These are phyloP conservation scores for Antennarius striatus DNA, from an alignment of 2,113 vertebrate species.

Conservation along the genomic window DNA sequence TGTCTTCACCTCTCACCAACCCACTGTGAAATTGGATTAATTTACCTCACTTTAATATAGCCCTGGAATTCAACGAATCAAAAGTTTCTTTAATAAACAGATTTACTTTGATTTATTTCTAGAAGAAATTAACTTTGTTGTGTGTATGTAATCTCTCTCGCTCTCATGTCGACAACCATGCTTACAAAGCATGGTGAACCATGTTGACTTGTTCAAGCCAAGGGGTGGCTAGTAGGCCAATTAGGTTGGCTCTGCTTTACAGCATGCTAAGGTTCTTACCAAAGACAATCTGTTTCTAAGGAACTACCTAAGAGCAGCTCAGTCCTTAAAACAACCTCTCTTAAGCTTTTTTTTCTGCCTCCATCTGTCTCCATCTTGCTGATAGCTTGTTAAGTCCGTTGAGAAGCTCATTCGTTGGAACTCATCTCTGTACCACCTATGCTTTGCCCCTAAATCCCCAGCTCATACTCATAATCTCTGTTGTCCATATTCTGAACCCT, in stretches of 20 bases:
- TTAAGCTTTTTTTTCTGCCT: slow-evolving; percentile 57
- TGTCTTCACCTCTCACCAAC: slow-evolving; percentile 72
- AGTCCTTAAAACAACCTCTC: slow-evolving; percentile 64
- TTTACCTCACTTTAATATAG: slow-evolving; percentile 51
- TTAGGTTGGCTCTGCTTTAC: slow-evolving; percentile 58
- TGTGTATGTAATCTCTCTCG: background rate
- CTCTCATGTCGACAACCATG: background rate
- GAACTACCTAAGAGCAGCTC: slow-evolving; percentile 66
- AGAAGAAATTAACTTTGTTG: background rate
- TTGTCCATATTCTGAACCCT: slow-evolving; percentile 43
- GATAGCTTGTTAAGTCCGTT: slow-evolving; percentile 38
- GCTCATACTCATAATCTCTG: slow-evolving; percentile 52
- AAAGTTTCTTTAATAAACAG: slow-evolving; percentile 41
- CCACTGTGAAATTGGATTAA: slow-evolving; percentile 76
- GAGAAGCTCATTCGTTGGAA: slow-evolving; percentile 31
- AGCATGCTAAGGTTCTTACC: slow-evolving; percentile 67
- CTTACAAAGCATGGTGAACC: background rate
- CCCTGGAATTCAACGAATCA: slow-evolving; percentile 41
- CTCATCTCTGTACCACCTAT: slow-evolving; percentile 27
- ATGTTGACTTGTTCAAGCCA: slow-evolving; percentile 33
- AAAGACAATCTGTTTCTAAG: slow-evolving; percentile 67
- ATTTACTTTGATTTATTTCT: slow-evolving; percentile 17
- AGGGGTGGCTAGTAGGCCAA: slow-evolving; percentile 61
- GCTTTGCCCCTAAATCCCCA: slow-evolving; percentile 47
- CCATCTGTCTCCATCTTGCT: slow-evolving; percentile 63